These are phyloP conservation scores for Bellardia pandia DNA, from an alignment of 2,888 invertebrate genomes.

Conservation along the genomic window DNA sequence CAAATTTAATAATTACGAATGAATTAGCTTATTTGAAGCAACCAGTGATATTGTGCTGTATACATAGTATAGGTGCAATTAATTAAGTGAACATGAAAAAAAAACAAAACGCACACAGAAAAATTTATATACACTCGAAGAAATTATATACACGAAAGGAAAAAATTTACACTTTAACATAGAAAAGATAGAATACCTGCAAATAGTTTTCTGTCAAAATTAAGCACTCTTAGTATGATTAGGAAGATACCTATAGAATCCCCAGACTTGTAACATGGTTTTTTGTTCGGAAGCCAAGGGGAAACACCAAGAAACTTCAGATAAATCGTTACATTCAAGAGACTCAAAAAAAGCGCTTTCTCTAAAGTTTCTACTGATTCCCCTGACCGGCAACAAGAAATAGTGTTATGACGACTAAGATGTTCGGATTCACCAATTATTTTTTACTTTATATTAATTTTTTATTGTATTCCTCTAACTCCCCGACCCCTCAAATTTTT, in stretches of 20 bases:
- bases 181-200: conserved; percentile 67
- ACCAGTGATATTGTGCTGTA: conserved; percentile 85
- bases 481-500: conserved; percentile 28
- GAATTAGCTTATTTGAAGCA: conserved; percentile 83
- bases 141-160: conserved; percentile 56
- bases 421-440: conserved; percentile 22
- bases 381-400: conserved; percentile 51
- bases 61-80: conserved; percentile 85
- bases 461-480: neutral
- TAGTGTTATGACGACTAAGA: conserved; percentile 61
- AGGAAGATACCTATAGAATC: conserved; percentile 30
- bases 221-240: conserved; percentile 64
- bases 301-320: conserved; percentile 41
- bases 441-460: conserved; percentile 7
- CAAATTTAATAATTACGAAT: conserved; percentile 74
- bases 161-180: conserved; percentile 38
- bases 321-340: conserved; percentile 74
- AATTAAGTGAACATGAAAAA: conserved; percentile 78
- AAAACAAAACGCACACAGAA: conserved; percentile 68
- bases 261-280: conserved; percentile 80
- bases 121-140: conserved; percentile 47
- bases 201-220: conserved; percentile 46
- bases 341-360: conserved; percentile 75
- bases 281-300: conserved; percentile 73
- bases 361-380: conserved; percentile 49